Evolutionary conservation across 2,797 vertebrate genomes (phyloP).

Genomic region (Anabas testudineus): DNA sequence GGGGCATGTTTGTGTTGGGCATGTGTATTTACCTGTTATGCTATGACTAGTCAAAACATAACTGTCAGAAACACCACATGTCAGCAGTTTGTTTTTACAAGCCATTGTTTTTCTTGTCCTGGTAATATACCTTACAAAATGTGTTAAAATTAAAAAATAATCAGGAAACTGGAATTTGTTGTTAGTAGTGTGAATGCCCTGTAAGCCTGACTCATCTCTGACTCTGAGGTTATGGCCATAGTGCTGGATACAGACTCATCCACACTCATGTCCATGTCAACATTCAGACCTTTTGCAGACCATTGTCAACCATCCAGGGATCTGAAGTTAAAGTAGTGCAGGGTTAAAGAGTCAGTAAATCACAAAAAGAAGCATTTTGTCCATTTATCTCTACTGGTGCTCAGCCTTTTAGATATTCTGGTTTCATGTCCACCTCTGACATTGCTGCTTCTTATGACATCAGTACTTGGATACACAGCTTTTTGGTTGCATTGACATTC

Average conservation of each 20-base stretch:
- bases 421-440: background rate
- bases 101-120: no score
- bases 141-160: no score
- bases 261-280: slow-evolving; percentile 34
- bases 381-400: background rate
- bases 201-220: slow-evolving; percentile 38
- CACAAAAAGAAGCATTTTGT: slow-evolving; percentile 18
- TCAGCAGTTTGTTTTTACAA: no score
- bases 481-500: no score
- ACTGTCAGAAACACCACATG: no score
- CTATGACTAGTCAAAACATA: no score
- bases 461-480: no score
- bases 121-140: no score
- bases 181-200: no score
- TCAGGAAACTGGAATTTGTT: no score
- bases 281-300: slow-evolving; percentile 17
- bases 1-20: no score
- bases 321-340: slow-evolving; percentile 16
- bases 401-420: background rate
- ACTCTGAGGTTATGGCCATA: slow-evolving; percentile 31
- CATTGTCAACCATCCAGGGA: slow-evolving; percentile 10
- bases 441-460: background rate
- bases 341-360: slow-evolving; percentile 23
- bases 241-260: slow-evolving; percentile 24
- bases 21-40: no score